Evolutionary conservation across 2,888 invertebrate species (phyloP).

Genomic region (Tribolium freemani): DNA sequence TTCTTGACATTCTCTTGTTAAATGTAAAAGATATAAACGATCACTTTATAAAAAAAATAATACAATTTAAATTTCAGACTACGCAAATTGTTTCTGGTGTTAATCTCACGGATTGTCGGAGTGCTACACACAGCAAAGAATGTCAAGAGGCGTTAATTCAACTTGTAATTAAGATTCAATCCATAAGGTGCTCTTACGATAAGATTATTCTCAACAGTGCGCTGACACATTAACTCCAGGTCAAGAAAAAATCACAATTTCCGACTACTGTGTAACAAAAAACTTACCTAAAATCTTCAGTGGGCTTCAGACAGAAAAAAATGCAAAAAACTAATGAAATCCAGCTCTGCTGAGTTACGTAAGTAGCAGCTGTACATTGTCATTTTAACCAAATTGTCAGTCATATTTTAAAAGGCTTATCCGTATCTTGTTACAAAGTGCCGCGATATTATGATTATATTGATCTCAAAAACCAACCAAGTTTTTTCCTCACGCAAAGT

Average conservation of each 20-base stretch:
- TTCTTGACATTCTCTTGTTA: neutral
- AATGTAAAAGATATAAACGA: neutral
- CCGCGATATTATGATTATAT: slow-evolving; percentile 45
- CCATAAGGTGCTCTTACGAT: slow-evolving; percentile 35
- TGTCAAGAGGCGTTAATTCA: slow-evolving; percentile 39
- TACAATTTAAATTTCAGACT: neutral
- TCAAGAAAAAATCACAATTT: neutral
- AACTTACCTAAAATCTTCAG: neutral
- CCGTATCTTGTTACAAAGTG: slow-evolving; percentile 56
- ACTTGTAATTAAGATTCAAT: slow-evolving; percentile 30
- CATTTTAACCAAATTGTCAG: slow-evolving; percentile 51
- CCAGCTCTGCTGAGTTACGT: slow-evolving; percentile 27
- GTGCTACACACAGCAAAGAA: slow-evolving; percentile 17
- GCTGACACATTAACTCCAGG: slow-evolving; percentile 34
- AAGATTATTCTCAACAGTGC: slow-evolving; percentile 15
- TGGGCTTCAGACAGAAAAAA: neutral
- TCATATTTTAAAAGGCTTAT: slow-evolving; percentile 54
- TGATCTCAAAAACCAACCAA: slow-evolving; percentile 2
- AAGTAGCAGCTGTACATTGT: slow-evolving; percentile 45
- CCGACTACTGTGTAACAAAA: neutral
- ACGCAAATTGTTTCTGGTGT: slow-evolving; percentile 7
- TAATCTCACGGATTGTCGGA: slow-evolving; percentile 31
- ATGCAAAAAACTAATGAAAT: slow-evolving; percentile 3
- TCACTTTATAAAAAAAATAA: neutral
- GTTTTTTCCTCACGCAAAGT: neutral